A percentile compares a stretch with the other conserved stretches of the same genome.
Conservation (phyloP, 2,113 vertebrate genomes). For the Nicator chloris region DNA sequence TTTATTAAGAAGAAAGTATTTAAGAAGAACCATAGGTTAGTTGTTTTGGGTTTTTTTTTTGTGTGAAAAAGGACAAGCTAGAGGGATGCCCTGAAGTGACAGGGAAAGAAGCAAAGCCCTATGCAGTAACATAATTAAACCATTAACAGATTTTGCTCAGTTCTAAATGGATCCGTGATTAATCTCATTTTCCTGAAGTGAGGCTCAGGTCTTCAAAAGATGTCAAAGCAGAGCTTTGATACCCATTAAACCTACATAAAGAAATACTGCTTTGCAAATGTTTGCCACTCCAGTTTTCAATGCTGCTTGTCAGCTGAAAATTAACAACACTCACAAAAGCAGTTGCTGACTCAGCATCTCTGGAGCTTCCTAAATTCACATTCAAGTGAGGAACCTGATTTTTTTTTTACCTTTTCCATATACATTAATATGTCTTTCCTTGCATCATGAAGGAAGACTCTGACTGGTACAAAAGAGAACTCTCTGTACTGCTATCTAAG, state of each 20-base stretch:
- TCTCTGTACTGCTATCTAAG: not conserved
- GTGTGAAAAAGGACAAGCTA: not conserved
- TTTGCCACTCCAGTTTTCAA: not conserved
- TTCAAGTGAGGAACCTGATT: not conserved
- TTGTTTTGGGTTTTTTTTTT: not conserved
- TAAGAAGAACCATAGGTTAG: not conserved
- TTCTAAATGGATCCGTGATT: not conserved
- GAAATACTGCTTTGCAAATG: not conserved
- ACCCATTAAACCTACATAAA: not conserved
- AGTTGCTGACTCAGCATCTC: not conserved
- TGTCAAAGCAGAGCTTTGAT: not conserved
- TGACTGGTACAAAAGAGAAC: not conserved
- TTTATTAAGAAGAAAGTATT: not conserved
- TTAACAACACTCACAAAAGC: not conserved
- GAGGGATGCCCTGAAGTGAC: not conserved
- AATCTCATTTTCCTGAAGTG: not conserved
- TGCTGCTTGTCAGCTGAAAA: conserved; percentile 39
- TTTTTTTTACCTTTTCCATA: not conserved
- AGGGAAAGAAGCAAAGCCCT: not conserved
- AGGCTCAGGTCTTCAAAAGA: not conserved
- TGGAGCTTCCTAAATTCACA: not conserved
- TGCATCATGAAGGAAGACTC: not conserved
- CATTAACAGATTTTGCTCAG: not conserved
- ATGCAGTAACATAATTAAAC: not conserved
- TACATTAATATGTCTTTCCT: not conserved